Evolutionary conservation across 2,888 invertebrate species (phyloP).

Genomic region (Heteromyza rotundicornis): DNA sequence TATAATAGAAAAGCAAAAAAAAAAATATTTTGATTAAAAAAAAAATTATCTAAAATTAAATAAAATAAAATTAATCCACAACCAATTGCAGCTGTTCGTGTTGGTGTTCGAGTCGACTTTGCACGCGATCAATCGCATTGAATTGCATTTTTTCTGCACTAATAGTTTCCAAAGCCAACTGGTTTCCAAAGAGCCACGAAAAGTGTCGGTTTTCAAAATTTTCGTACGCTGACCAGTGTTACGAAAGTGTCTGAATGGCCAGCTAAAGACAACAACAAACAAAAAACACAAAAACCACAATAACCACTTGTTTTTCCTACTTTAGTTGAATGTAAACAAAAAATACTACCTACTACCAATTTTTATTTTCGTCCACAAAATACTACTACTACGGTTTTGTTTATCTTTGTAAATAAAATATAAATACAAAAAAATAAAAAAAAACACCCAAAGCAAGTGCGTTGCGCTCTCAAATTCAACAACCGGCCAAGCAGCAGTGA

Average conservation of each 20-base stretch:
- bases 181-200: slow-evolving; percentile 1
- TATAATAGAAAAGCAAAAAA: no score
- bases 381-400: neutral
- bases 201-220: neutral
- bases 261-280: slow-evolving; percentile 16
- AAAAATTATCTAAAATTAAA: neutral
- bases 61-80: neutral
- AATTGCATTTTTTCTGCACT: slow-evolving; percentile 34
- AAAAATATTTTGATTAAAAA: no score
- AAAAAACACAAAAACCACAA: slow-evolving; percentile 22
- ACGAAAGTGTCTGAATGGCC: slow-evolving; percentile 17
- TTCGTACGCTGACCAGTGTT: slow-evolving; percentile 5
- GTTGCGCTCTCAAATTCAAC: neutral
- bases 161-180: slow-evolving; percentile 33
- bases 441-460: neutral
- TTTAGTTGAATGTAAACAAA: no score
- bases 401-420: neutral
- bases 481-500: neutral
- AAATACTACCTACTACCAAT: no score
- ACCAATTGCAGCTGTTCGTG: neutral
- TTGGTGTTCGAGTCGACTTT: slow-evolving; percentile 3
- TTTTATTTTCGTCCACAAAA: neutral
- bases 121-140: slow-evolving; percentile 27
- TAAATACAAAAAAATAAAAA: no score
- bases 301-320: slow-evolving; percentile 15